Base-by-base conservation (phyloP, 2,888 invertebrate species). In the Philereme vetulata region DNA sequence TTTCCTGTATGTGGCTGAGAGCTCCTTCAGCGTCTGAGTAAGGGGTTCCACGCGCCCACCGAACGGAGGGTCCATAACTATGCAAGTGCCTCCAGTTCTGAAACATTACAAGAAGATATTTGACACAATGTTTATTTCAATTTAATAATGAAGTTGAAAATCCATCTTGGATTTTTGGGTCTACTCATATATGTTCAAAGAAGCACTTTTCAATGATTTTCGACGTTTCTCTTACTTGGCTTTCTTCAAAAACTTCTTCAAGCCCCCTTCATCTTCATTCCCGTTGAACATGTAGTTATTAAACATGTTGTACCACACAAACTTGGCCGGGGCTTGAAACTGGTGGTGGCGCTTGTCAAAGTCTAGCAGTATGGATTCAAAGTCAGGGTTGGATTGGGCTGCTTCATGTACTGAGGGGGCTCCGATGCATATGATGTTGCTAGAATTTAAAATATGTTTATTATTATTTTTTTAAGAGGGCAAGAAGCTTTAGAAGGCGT, bases 31-130 rank as follows among this genome's bases (percentile, higher is more conserved):
- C 0, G 97, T 96, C 54, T 95, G 93, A 0, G 95, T 93, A 7
- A 98, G 88, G 0, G 96, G 95, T 80, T 98, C 98, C 0, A 97
- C 95, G 56, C 97, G 93, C 0, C 97, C 98, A 0, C 98, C 98
- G 85, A 98, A 98, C 1, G 98, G 98, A 38, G 98, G 98, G 85
- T 98, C 98, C 66, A 95, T 95, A 33, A 97, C 93, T 33, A 97
- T 84, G 51, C 94, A 93, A 0, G 95, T 77, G 21, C 88, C 86
- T 10, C 80, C 78, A 4, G 84, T 78, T 62, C 91, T 92, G 72
- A 11, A 81, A 77, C 2, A 21, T 21, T 21, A 21, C 21, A 21
- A 2, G 21, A 21, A 21, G 21, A 21, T 21, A 21, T 21, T 21
- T 21, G 21, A 21, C 2, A 21, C 21, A 1, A 21, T 21, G 21